Evolutionary conservation across 35 echinoderm and acorn worm genomes (phyloP).

Genomic region (Hemicentrotus pulcherrimus): DNA sequence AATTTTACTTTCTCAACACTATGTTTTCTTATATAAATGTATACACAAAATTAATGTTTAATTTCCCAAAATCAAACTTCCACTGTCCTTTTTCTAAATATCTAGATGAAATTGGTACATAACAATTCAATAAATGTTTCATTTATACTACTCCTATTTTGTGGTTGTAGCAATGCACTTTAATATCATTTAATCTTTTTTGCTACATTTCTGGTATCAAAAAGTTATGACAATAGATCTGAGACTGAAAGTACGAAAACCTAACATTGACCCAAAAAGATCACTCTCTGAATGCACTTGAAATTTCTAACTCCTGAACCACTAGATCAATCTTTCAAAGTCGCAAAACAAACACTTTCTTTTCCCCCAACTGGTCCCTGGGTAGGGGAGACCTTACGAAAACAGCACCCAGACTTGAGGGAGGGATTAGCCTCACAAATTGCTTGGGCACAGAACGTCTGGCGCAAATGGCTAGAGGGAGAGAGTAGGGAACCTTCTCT

Average conservation of each 20-base stretch:
- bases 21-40: too few species aligned
- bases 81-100: background rate
- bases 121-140: background rate
- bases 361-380: background rate
- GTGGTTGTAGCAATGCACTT: too few species aligned
- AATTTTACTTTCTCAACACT: too few species aligned
- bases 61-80: background rate
- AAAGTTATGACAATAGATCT: background rate
- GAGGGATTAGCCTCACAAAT: constrained; percentile 32
- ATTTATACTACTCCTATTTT: background rate
- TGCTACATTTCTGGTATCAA: background rate
- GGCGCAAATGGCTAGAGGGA: constrained; percentile 8
- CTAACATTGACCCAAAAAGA: constrained; percentile 32
- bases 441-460: background rate
- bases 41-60: too few species aligned
- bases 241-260: background rate
- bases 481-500: background rate
- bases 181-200: too few species aligned
- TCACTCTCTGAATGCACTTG: background rate
- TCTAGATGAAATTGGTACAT: background rate
- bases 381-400: background rate
- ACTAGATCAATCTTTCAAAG: constrained; percentile 24
- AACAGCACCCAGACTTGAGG: background rate
- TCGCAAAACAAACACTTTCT: constrained; percentile 25
- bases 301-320: background rate